phyloP scores from a whole-genome alignment of 2,797 vertebrate genomes.

The Gephyroberyx darwinii region DNA sequence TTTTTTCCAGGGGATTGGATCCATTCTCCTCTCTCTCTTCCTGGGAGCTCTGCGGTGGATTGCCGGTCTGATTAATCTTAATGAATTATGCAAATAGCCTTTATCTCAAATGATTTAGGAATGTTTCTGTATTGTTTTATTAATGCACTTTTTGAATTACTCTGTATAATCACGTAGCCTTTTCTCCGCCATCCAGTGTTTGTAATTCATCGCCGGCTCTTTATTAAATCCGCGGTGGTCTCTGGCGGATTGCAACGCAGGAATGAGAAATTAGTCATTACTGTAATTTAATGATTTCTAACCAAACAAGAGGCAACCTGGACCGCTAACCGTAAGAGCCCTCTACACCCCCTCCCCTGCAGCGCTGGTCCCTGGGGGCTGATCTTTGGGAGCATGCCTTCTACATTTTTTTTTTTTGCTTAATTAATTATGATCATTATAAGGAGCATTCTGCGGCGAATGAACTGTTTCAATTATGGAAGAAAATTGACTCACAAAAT shows the following conservation, averaged over 20 bases:
- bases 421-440: slow-evolving; percentile 83
- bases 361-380: slow-evolving; percentile 65
- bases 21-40: slow-evolving; percentile 71
- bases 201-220: slow-evolving; percentile 82
- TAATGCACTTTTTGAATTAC: slow-evolving; percentile 85
- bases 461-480: slow-evolving; percentile 79
- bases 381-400: slow-evolving; percentile 77
- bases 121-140: slow-evolving; percentile 88
- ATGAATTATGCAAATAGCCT: slow-evolving; percentile 87
- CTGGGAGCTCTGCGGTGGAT: slow-evolving; percentile 75
- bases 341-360: slow-evolving; percentile 43
- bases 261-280: slow-evolving; percentile 88
- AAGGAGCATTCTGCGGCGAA: slow-evolving; percentile 72
- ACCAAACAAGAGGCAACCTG: slow-evolving; percentile 82
- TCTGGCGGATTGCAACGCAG: slow-evolving; percentile 75
- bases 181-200: slow-evolving; percentile 72
- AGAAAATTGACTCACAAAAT: slow-evolving; percentile 75
- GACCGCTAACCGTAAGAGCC: slow-evolving; percentile 69
- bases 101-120: slow-evolving; percentile 87
- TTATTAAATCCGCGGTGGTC: slow-evolving; percentile 85
- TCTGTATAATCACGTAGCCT: slow-evolving; percentile 81
- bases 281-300: slow-evolving; percentile 88
- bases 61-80: slow-evolving; percentile 85
- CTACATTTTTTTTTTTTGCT: slow-evolving; percentile 74
- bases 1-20: slow-evolving; percentile 67